Evolutionary conservation across 2,113 vertebrate species (phyloP).

Genomic region (Sylvietta virens): DNA sequence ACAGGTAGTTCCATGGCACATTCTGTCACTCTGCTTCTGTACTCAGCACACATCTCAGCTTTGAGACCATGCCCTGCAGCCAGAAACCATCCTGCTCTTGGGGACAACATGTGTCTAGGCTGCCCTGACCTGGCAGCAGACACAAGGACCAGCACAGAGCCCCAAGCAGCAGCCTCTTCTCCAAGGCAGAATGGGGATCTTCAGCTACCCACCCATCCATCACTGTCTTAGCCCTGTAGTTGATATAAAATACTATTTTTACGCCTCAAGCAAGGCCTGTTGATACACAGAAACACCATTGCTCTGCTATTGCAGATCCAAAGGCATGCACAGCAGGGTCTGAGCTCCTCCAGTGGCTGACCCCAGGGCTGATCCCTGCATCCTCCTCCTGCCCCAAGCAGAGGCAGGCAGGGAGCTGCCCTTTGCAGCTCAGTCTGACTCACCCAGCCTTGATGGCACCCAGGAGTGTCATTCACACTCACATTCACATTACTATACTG

Average conservation of each 20-base stretch:
- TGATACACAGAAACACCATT: background rate
- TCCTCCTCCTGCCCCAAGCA: background rate
- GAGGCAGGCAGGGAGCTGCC: background rate
- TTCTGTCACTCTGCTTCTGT: background rate
- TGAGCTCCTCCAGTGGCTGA: background rate
- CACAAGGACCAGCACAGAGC: background rate
- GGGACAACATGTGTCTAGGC: background rate
- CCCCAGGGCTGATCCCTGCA: background rate
- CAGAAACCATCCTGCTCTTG: background rate
- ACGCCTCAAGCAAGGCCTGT: background rate
- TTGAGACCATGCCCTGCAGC: background rate
- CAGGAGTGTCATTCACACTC: background rate
- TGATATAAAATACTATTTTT: background rate
- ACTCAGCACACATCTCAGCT: background rate
- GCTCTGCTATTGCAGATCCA: background rate
- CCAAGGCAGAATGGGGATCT: background rate
- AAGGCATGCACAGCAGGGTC: background rate
- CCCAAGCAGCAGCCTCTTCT: background rate
- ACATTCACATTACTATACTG: background rate
- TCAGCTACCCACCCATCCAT: background rate
- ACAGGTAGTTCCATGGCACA: background rate
- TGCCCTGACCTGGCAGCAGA: background rate
- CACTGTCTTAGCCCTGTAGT: background rate
- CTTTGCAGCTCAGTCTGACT: background rate
- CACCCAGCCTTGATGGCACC: background rate